These are phyloP conservation scores for Heterodera schachtii DNA, from an alignment of 1,140 invertebrate genomes.

Conservation along the genomic window DNA sequence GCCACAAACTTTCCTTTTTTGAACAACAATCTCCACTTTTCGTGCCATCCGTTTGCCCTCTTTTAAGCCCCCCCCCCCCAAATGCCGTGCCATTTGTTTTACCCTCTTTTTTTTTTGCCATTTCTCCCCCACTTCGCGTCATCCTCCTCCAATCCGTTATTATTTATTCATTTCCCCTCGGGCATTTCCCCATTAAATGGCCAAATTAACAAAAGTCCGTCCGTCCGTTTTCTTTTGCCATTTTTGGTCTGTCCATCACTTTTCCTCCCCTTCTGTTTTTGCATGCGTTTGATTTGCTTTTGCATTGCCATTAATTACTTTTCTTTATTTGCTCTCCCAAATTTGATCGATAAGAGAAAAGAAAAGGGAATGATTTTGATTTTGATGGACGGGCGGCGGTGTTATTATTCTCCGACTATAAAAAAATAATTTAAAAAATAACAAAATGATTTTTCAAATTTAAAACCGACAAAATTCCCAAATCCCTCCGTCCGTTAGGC, in stretches of 20 bases:
- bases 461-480: too few species aligned
- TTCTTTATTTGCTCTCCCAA: background rate
- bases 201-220: too few species aligned
- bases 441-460: too few species aligned
- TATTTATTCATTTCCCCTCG: conserved; percentile 4
- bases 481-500: background rate
- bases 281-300: background rate
- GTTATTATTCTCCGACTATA: too few species aligned
- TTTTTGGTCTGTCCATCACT: too few species aligned
- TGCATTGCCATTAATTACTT: background rate
- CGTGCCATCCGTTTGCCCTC: background rate
- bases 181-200: background rate
- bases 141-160: background rate
- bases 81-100: conserved; percentile 8
- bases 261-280: background rate
- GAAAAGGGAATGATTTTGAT: background rate
- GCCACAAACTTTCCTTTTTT: background rate
- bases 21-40: background rate
- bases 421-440: too few species aligned
- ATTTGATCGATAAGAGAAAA: background rate
- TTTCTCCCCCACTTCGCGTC: background rate
- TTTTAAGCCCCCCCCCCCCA: background rate
- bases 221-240: too few species aligned
- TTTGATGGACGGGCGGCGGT: too few species aligned
- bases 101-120: background rate